These are phyloP conservation scores for Vannuccia rotundouncinata DNA, from an alignment of 2,888 invertebrate species.

Conservation along the genomic window DNA sequence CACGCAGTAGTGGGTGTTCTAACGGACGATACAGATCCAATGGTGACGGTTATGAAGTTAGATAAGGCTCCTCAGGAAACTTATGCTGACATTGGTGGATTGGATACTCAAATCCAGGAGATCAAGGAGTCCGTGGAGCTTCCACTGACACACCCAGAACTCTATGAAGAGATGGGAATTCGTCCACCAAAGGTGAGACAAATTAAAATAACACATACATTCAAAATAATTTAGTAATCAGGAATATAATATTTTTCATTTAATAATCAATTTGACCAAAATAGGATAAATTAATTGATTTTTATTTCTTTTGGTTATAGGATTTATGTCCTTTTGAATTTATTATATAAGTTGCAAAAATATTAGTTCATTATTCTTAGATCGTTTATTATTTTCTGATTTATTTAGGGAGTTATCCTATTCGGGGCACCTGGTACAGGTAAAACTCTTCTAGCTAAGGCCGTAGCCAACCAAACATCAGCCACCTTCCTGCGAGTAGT, in stretches of 20 bases:
- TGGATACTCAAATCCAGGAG: constrained; percentile 93
- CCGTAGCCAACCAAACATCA: constrained; percentile 97
- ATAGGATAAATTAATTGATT: no score
- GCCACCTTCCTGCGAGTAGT: constrained; percentile 96
- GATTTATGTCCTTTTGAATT: no score
- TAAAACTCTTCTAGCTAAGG: constrained; percentile 95
- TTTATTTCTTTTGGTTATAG: no score
- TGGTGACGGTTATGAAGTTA: constrained; percentile 99
- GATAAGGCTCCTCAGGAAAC: constrained; percentile 99
- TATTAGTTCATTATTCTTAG: no score
- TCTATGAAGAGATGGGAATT: constrained; percentile 99
- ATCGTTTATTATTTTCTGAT: no score
- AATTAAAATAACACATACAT: no score
- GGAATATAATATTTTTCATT: no score
- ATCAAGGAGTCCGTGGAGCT: constrained; percentile 96
- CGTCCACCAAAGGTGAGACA: constrained; percentile 97
- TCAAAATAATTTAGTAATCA: no score
- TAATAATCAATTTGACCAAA: no score
- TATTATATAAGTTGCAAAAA: no score
- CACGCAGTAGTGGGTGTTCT: constrained; percentile 98
- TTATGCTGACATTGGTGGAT: constrained; percentile 93
- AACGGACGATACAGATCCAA: constrained; percentile 98
- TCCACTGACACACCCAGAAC: constrained; percentile 96
- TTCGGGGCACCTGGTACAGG: constrained; percentile 88
- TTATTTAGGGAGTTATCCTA: constrained; percentile 94